phyloP scores from a whole-genome alignment of 1,140 invertebrate species.

The Saxidomus purpurata region DNA sequence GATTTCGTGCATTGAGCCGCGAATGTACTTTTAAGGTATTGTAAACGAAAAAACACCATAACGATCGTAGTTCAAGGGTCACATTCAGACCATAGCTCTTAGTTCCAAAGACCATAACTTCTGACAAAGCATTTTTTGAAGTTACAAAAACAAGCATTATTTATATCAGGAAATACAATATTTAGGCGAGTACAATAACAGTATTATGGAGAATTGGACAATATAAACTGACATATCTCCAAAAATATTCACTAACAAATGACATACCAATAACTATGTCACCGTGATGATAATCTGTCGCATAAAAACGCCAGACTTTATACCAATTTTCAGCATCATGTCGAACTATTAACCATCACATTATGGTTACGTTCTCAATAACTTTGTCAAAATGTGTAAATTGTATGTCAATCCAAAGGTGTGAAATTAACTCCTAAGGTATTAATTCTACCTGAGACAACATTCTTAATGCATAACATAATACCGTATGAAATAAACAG shows the following conservation, averaged over 20 bases:
- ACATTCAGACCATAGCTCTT: too few relatives aligned
- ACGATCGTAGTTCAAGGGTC: too few relatives aligned
- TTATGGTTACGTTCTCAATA: neutral
- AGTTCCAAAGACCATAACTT: too few relatives aligned
- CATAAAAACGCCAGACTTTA: neutral
- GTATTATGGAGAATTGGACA: neutral
- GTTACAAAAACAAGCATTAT: neutral
- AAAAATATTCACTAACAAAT: neutral
- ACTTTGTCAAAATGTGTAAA: neutral
- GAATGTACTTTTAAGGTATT: too few relatives aligned
- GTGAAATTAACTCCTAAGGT: neutral
- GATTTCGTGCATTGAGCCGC: too few relatives aligned
- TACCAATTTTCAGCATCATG: neutral
- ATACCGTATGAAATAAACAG: neutral
- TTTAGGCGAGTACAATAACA: neutral
- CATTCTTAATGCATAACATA: neutral
- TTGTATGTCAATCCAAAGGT: neutral
- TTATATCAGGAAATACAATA: neutral
- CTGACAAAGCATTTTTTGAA: too few relatives aligned
- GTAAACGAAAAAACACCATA: too few relatives aligned
- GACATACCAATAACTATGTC: neutral
- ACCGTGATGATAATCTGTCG: neutral
- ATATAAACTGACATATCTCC: neutral
- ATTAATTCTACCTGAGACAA: neutral
- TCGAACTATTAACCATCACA: neutral